Evolutionary conservation across 2,113 vertebrate species (phyloP).

Genomic region (Epinephelus fuscoguttatus): DNA sequence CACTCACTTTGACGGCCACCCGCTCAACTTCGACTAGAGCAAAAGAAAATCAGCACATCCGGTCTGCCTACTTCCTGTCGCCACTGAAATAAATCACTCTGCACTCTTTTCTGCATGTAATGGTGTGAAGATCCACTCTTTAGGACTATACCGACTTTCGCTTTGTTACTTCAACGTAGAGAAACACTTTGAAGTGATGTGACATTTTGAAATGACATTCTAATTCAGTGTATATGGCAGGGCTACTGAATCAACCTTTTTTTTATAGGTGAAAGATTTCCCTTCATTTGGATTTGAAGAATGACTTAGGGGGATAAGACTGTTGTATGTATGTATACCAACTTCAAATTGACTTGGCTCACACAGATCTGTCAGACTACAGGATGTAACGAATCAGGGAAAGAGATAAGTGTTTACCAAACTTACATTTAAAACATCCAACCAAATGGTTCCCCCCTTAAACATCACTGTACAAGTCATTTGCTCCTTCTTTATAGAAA

Average conservation of each 20-base stretch:
- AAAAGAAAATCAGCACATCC: constrained; percentile 37
- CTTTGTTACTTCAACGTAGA: constrained; percentile 66
- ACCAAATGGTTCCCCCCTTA: constrained; percentile 53
- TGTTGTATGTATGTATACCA: constrained; percentile 45
- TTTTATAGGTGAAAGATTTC: constrained; percentile 47
- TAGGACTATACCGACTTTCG: constrained; percentile 66
- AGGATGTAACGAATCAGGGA: constrained; percentile 77
- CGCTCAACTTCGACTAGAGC: constrained; percentile 90
- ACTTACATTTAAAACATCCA: constrained; percentile 67
- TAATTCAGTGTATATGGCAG: constrained; percentile 54
- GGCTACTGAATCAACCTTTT: constrained; percentile 40
- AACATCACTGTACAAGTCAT: constrained; percentile 66
- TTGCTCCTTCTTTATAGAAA: constrained; percentile 60
- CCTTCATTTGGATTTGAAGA: constrained; percentile 49
- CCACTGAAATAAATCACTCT: constrained; percentile 63
- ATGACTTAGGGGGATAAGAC: constrained; percentile 51
- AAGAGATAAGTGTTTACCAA: constrained; percentile 77
- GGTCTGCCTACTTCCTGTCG: constrained; percentile 55
- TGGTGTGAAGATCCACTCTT: constrained; percentile 71
- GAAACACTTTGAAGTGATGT: constrained; percentile 60
- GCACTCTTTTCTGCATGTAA: constrained; percentile 77
- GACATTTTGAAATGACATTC: constrained; percentile 55
- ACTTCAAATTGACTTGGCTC: constrained; percentile 52
- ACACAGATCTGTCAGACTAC: constrained; percentile 49
- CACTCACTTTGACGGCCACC: constrained; percentile 94